Conservation (phyloP, 2,797 vertebrate species). For the Cirrhinus mrigala region DNA sequence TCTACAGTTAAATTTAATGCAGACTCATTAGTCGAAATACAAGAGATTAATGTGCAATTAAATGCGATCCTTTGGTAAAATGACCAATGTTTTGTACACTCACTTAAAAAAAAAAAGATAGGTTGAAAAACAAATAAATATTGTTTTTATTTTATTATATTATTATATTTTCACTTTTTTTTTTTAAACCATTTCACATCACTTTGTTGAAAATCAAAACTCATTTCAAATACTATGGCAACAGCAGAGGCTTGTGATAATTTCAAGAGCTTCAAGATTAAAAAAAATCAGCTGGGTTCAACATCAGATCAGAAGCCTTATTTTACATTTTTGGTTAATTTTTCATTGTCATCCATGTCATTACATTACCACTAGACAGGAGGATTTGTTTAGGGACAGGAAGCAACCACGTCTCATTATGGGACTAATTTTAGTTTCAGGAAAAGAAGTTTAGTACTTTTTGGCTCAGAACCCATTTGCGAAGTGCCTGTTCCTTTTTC, state of each 20-base stretch:
- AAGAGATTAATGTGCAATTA: constrained; percentile 86
- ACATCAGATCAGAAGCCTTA: background rate
- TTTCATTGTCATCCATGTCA: constrained; percentile 35
- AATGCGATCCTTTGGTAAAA: constrained; percentile 80
- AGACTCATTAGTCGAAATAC: constrained; percentile 85
- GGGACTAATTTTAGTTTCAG: constrained; percentile 84
- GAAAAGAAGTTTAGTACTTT: constrained; percentile 82
- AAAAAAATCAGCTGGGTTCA: background rate
- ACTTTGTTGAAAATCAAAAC: background rate
- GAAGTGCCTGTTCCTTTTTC: constrained; percentile 76
- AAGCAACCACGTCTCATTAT: constrained; percentile 82
- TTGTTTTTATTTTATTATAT: background rate
- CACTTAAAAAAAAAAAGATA: constrained; percentile 13
- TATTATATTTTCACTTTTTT: background rate
- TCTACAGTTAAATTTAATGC: constrained; percentile 84
- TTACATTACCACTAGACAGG: constrained; percentile 72
- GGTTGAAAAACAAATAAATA: background rate
- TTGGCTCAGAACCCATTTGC: constrained; percentile 75
- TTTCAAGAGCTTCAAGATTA: background rate
- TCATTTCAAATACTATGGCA: background rate
- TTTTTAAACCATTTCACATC: background rate
- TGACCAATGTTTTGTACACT: constrained; percentile 67
- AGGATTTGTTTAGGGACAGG: constrained; percentile 81
- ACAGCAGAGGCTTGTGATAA: background rate
- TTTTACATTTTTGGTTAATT: constrained; percentile 24